These are phyloP conservation scores for Tragelaphus strepsiceros DNA, from an alignment of 2,113 vertebrate species.

Conservation along the genomic window DNA sequence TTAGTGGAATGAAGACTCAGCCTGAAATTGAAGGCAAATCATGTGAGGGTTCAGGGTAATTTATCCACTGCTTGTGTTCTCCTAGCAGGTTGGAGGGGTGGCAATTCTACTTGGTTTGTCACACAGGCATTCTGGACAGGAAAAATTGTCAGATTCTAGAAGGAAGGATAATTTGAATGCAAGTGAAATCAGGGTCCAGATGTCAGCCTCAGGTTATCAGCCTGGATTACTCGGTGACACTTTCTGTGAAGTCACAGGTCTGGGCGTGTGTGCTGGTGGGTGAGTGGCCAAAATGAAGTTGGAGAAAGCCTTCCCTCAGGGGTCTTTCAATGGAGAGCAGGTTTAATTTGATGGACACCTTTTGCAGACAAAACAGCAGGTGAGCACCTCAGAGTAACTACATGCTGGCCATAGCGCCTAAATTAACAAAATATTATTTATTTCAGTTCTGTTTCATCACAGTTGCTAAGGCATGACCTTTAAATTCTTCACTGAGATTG, in stretches of 20 bases:
- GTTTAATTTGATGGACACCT: not conserved
- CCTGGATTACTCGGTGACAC: not conserved
- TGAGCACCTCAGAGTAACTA: not conserved
- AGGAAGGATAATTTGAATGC: not conserved
- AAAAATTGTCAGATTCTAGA: not conserved
- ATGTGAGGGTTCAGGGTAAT: not conserved
- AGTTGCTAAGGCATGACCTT: constrained; percentile 61
- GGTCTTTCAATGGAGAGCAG: fast-evolving
- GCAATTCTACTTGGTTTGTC: not conserved
- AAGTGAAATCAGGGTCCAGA: not conserved
- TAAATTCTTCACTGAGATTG: constrained; percentile 55
- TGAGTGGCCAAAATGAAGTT: not conserved
- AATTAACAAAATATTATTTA: not conserved
- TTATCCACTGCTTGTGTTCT: not conserved
- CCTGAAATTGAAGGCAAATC: not conserved
- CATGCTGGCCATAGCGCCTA: not conserved
- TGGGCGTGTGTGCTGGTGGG: not conserved
- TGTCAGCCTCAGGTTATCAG: not conserved
- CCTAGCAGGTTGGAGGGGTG: not conserved
- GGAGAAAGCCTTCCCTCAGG: not conserved
- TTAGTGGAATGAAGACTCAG: not conserved
- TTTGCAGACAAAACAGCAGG: not conserved
- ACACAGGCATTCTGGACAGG: not conserved
- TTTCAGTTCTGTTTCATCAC: not conserved
- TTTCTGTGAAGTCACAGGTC: not conserved